phyloP scores from a whole-genome alignment of 2,113 vertebrate species.

The Corythornis vintsioides region DNA sequence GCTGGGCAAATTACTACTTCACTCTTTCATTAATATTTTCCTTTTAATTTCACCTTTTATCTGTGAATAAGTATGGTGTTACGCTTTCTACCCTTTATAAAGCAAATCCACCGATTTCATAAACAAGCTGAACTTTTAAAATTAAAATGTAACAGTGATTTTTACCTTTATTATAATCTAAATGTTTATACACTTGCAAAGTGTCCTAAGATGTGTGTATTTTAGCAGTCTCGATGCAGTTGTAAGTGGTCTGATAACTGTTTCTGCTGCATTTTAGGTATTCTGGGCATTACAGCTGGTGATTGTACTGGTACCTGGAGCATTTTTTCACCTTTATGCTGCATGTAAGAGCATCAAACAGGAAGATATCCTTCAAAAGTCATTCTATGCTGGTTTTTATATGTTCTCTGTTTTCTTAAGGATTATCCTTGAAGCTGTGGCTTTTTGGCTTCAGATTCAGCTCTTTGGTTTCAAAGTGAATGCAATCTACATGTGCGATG shows the following conservation, averaged over 20 bases:
- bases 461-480: constrained; percentile 89
- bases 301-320: constrained; percentile 84
- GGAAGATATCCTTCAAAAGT: constrained; percentile 85
- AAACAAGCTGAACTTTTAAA: not conserved
- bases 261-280: constrained; percentile 76
- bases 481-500: constrained; percentile 79
- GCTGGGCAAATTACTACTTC: not conserved
- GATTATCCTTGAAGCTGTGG: constrained; percentile 84
- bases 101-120: not conserved
- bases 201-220: not conserved
- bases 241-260: constrained; percentile 2
- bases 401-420: constrained; percentile 86
- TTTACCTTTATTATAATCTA: not conserved
- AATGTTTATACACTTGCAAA: not conserved
- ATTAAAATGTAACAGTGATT: not conserved
- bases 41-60: not conserved
- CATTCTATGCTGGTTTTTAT: constrained; percentile 82
- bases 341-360: constrained; percentile 86
- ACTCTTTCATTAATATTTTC: not conserved
- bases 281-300: constrained; percentile 88
- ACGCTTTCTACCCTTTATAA: not conserved
- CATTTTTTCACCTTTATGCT: constrained; percentile 86
- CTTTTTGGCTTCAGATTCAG: constrained; percentile 89
- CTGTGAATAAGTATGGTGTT: not conserved
- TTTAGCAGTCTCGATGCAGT: not conserved